Evolutionary conservation across 2,113 vertebrate species (phyloP).

Genomic region (Cololabis saira): DNA sequence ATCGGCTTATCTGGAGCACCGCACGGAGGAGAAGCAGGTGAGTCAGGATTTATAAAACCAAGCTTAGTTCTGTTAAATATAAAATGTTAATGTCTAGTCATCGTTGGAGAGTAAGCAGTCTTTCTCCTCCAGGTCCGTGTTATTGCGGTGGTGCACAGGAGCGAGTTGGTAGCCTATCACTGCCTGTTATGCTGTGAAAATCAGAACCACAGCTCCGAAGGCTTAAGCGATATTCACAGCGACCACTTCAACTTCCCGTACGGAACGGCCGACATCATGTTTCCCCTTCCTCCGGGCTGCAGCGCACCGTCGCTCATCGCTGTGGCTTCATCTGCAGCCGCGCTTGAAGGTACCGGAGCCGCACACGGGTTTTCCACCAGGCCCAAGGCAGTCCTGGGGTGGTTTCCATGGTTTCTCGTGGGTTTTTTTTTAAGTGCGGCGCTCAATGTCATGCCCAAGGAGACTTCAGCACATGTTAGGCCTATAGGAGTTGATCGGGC

Average conservation of each 20-base stretch:
- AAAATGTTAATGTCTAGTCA: no score
- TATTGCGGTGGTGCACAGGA: constrained; percentile 43
- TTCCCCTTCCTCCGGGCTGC: constrained; percentile 17
- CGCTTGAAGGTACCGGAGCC: neutral
- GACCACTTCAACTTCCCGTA: constrained; percentile 80
- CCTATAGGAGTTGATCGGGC: no score
- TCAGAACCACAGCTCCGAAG: neutral
- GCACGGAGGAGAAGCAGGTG: constrained; percentile 5
- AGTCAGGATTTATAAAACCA: neutral
- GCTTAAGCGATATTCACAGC: constrained; percentile 11
- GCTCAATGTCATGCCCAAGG: no score
- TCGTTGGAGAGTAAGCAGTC: no score
- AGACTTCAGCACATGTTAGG: no score
- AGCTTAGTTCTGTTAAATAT: no score
- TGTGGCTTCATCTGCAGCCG: constrained; percentile 2
- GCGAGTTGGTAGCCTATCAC: constrained; percentile 1
- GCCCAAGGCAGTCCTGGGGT: no score
- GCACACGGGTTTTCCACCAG: no score
- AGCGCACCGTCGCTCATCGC: constrained; percentile 30
- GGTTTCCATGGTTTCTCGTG: neutral
- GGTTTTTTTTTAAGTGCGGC: no score
- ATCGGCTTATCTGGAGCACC: constrained; percentile 41
- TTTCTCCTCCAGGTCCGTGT: constrained; percentile 29
- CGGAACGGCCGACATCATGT: constrained; percentile 49
- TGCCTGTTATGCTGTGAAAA: constrained; percentile 53